Base-by-base conservation (phyloP, 2,113 vertebrate species). In the Spea bombifrons region DNA sequence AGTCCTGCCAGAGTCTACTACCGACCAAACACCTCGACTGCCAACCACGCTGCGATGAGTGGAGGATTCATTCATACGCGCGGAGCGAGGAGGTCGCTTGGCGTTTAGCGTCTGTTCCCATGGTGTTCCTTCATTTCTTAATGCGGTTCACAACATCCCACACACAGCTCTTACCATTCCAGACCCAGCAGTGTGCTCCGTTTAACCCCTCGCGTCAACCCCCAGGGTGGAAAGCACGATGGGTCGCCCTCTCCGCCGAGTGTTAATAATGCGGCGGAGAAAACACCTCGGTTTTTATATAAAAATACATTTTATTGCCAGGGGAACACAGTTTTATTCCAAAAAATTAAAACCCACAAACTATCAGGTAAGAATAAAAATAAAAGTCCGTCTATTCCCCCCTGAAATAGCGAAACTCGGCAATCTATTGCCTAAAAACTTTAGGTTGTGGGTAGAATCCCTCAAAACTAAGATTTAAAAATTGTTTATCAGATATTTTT, bases 241-340 rank as follows among this genome's bases (percentile, higher is more conserved):
- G 15, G 15, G 15, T 59, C 30, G 30, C 1, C 30, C 30, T 30
- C 30, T 1, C 30, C 30, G 30, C 30, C 30, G 30, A 30, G 30
- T 30, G 30, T 30, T 50, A 50, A 17, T 8, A 16, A 45, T 13
- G 52, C 10, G 55, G 53, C 71, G 55, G 69, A 71, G 50, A 53
- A 53, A 71, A 71, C 50, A 71, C 50, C 30, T 13, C 69, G 9
- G 57, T 48, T 44, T 47, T 66, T 66, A 50, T 66, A 66, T 52
- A 75, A 66, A 75, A 66, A 75, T 66, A 66, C 59, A 53, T 65
- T 75, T 66, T 66, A 75, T 75, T 66, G 52, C 45, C 7, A 43
- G 15, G 57, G 71, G 71, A 73, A 63, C 63, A 63, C 63, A 55
- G 47, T 15, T 1, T 63, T 46, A 10, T 44, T 57, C 44, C 71